Conservation (phyloP, 2,888 invertebrate species). For the Saturnia japonica region DNA sequence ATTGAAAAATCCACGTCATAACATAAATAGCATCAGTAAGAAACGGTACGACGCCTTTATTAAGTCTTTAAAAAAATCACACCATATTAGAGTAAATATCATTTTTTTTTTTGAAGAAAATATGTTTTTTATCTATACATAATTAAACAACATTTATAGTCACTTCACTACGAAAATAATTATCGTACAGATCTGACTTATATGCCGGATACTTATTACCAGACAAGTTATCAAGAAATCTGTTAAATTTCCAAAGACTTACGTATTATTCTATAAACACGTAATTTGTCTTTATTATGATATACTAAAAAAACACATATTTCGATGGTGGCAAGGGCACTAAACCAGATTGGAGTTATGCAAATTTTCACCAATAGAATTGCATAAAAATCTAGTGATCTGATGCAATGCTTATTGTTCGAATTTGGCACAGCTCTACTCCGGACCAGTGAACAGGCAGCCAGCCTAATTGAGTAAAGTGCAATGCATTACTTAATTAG, state of each 20-base stretch:
- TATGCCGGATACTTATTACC: neutral
- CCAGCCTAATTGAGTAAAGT: too few relatives aligned
- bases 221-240: neutral
- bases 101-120: neutral
- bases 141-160: neutral
- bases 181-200: neutral
- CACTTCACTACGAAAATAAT: neutral
- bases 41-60: neutral
- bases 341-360: too few relatives aligned
- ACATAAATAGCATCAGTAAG: neutral
- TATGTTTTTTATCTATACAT: neutral
- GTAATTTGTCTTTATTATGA: neutral
- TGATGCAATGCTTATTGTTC: too few relatives aligned
- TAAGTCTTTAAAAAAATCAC: neutral
- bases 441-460: too few relatives aligned
- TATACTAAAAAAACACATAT: too few relatives aligned
- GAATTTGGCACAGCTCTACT: too few relatives aligned
- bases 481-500: too few relatives aligned
- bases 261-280: neutral
- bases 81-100: neutral
- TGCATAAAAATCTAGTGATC: too few relatives aligned
- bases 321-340: too few relatives aligned
- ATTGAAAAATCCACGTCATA: neutral
- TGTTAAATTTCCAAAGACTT: too few relatives aligned
- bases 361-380: too few relatives aligned